Evolutionary conservation across 30 jellyfish, hydroid and myxozoan species (phyloP).

Genomic region (Aurelia coerulea): DNA sequence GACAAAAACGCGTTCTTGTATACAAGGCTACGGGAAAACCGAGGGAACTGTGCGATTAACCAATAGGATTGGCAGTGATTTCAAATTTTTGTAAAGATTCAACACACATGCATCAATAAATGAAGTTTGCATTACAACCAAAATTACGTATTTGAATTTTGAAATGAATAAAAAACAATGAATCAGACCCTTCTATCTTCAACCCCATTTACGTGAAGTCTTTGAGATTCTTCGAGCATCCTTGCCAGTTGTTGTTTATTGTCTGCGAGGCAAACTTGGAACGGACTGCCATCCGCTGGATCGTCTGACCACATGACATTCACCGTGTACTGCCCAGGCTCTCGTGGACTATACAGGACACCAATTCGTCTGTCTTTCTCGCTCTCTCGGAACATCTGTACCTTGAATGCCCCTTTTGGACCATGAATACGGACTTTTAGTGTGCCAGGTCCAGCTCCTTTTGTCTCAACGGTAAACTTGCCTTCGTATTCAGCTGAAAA

Average conservation of each 20-base stretch:
- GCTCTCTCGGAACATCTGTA: slow-evolving; percentile 89
- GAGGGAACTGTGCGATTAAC: too few relatives aligned
- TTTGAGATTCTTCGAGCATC: slow-evolving; percentile 46
- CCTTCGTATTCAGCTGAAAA: slow-evolving; percentile 82
- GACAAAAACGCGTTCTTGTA: too few relatives aligned
- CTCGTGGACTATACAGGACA: slow-evolving; percentile 92
- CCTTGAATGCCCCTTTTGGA: slow-evolving; percentile 98
- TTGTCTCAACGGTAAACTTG: slow-evolving; percentile 78
- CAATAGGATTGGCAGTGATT: too few relatives aligned
- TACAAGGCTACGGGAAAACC: too few relatives aligned
- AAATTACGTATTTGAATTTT: not conserved
- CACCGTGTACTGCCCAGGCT: slow-evolving; percentile 91
- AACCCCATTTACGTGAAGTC: slow-evolving; percentile 32
- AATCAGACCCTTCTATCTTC: slow-evolving; percentile 25
- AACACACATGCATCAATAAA: too few relatives aligned
- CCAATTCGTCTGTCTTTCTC: slow-evolving; percentile 78
- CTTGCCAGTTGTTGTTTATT: slow-evolving; percentile 71
- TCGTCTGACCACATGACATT: slow-evolving; percentile 95
- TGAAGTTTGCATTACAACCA: too few relatives aligned
- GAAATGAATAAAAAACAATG: not conserved
- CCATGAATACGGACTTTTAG: slow-evolving; percentile 98
- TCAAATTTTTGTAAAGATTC: too few relatives aligned
- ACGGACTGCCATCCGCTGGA: slow-evolving; percentile 89
- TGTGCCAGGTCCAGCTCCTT: slow-evolving; percentile 99
- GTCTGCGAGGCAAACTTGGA: slow-evolving; percentile 82